phyloP scores from a whole-genome alignment of 2,797 vertebrate genomes.

The Momotus momota region DNA sequence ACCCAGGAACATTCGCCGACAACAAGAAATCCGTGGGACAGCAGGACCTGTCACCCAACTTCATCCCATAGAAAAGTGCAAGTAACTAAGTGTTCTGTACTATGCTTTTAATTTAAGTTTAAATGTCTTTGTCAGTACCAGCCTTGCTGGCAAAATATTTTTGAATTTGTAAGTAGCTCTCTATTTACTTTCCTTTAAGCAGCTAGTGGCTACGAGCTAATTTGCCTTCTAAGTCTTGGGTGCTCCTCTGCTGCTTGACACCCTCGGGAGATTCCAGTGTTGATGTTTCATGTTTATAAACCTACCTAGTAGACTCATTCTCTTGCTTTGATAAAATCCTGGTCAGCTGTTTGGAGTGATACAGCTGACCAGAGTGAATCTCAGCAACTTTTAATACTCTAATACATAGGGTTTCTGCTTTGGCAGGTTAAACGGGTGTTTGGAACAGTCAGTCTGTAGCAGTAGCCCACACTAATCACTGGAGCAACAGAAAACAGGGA shows the following conservation, averaged over 20 bases:
- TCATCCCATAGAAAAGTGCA: constrained; percentile 72
- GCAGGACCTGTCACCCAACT: constrained; percentile 74
- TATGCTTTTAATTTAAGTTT: background rate
- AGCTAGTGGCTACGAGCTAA: background rate
- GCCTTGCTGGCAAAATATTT: background rate
- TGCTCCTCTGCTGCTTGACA: background rate
- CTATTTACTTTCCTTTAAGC: background rate
- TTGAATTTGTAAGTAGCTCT: background rate
- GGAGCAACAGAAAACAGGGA: background rate
- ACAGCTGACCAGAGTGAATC: background rate
- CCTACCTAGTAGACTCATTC: background rate
- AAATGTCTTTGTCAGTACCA: background rate
- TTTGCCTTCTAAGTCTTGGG: background rate
- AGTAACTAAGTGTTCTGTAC: constrained; percentile 69
- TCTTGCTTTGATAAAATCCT: background rate
- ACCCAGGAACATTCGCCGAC: constrained; percentile 82
- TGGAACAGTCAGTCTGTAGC: background rate
- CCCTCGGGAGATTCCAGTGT: background rate
- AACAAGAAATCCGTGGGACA: constrained; percentile 85
- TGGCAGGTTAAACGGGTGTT: background rate
- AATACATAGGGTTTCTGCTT: background rate
- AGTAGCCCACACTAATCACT: background rate
- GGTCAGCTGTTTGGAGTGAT: background rate
- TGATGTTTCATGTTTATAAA: background rate
- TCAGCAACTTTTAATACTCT: background rate